Evolutionary conservation across 2,888 invertebrate genomes (phyloP).

Genomic region (Drosophila anomalipes): DNA sequence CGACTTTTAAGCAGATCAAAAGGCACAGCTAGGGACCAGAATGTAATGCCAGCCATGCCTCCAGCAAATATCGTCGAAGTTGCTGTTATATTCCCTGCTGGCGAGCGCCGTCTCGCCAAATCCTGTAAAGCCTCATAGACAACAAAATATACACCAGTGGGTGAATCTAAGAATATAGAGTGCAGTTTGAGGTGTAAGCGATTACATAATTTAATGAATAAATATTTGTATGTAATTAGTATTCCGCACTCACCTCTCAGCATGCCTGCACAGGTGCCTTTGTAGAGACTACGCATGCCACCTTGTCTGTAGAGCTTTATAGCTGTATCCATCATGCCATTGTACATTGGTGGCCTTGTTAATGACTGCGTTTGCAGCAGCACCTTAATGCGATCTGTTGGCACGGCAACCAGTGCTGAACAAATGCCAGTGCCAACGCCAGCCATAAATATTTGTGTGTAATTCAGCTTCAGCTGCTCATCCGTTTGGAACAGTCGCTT

Average conservation of each 20-base stretch:
- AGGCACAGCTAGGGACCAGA: slow-evolving; percentile 98
- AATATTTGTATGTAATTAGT: neutral
- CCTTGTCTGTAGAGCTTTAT: slow-evolving; percentile 96
- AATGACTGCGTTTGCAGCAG: slow-evolving; percentile 94
- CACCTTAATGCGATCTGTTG: slow-evolving; percentile 99
- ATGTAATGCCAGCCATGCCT: slow-evolving; percentile 97
- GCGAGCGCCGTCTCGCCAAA: slow-evolving; percentile 88
- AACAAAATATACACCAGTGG: slow-evolving; percentile 99
- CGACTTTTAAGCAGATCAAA: slow-evolving; percentile 99
- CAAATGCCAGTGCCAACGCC: slow-evolving; percentile 98
- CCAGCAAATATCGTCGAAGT: slow-evolving; percentile 95
- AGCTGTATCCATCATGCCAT: slow-evolving; percentile 96
- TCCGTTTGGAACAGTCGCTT: slow-evolving; percentile 91
- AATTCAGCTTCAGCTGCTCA: slow-evolving; percentile 88
- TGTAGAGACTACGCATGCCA: slow-evolving; percentile 96
- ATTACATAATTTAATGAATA: neutral
- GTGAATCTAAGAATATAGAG: slow-evolving; percentile 90
- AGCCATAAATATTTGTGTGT: slow-evolving; percentile 94
- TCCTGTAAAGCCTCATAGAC: slow-evolving; percentile 97
- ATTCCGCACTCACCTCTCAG: slow-evolving; percentile 87
- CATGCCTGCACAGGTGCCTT: slow-evolving; percentile 94
- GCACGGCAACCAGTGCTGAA: slow-evolving; percentile 98
- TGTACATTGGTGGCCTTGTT: slow-evolving; percentile 91
- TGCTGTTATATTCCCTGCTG: slow-evolving; percentile 84
- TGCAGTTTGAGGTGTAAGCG: neutral